These are phyloP conservation scores for Rhagoletis pomonella DNA, from an alignment of 1,140 invertebrate genomes.

Conservation along the genomic window DNA sequence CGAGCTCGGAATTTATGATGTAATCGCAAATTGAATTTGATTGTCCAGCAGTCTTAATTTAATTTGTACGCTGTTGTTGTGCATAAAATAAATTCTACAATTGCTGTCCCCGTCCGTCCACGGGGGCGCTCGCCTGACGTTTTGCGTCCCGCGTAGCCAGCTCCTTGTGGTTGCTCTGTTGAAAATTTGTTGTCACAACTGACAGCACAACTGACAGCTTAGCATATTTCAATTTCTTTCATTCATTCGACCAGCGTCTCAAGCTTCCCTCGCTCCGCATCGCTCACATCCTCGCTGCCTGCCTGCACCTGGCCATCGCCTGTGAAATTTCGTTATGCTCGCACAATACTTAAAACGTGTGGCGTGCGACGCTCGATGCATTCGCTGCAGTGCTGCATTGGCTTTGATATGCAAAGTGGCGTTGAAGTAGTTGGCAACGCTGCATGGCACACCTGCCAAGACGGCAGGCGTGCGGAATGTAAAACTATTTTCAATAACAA, in stretches of 20 bases:
- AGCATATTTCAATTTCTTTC: conserved; percentile 55
- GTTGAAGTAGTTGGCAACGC: conserved; percentile 40
- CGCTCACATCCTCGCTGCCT: background rate
- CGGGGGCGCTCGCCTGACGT: background rate
- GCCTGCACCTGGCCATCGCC: conserved; percentile 21
- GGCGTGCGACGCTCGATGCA: conserved; percentile 25
- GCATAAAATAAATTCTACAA: conserved; percentile 54
- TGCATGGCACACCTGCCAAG: conserved; percentile 24
- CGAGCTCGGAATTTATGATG: conserved; percentile 51
- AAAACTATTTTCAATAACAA: conserved; percentile 56
- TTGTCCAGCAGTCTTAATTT: conserved; percentile 56
- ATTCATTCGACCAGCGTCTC: background rate
- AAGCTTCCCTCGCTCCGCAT: background rate
- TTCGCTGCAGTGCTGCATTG: background rate
- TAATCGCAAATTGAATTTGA: conserved; percentile 57
- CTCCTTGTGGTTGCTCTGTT: conserved; percentile 44
- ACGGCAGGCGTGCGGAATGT: conserved; percentile 34
- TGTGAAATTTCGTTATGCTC: conserved; percentile 29
- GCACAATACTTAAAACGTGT: conserved; percentile 1
- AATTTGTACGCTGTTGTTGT: conserved; percentile 53
- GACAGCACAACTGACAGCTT: conserved; percentile 55
- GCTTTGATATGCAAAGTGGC: conserved; percentile 47
- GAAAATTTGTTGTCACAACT: conserved; percentile 56
- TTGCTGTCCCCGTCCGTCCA: background rate
- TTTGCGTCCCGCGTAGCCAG: background rate